A percentile compares a stretch with the other conserved stretches of the same genome.
These are phyloP conservation scores for Macrostomum lignano DNA, from an alignment of 1,140 invertebrate genomes.

Conservation along the genomic window DNA sequence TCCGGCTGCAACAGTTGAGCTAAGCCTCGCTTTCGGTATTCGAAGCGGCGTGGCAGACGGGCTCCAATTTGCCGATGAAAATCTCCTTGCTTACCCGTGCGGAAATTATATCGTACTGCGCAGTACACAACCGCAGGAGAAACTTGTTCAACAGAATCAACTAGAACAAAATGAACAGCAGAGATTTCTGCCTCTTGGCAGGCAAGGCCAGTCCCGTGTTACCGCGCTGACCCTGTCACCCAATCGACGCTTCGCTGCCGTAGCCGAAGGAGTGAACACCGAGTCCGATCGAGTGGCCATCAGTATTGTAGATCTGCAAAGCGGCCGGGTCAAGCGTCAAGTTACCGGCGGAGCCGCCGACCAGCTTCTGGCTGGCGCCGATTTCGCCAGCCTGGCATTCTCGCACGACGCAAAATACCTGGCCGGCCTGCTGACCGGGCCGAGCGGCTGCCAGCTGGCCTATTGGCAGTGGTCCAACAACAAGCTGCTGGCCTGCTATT, in stretches of 20 bases:
- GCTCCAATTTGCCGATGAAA: conserved; percentile 26
- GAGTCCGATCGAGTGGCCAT: conserved; percentile 26
- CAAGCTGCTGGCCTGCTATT: conserved; percentile 46
- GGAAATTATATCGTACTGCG: conserved; percentile 28
- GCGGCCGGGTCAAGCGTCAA: conserved; percentile 25
- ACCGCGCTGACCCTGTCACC: conserved; percentile 25
- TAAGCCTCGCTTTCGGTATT: conserved; percentile 24
- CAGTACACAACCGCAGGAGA: conserved; percentile 28
- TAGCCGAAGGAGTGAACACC: conserved; percentile 18
- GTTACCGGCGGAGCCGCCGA: conserved; percentile 22
- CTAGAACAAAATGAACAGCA: too few species aligned
- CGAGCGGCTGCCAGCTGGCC: conserved; percentile 47
- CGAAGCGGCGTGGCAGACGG: conserved; percentile 18
- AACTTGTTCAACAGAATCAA: too few species aligned
- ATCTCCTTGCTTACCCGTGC: conserved; percentile 24
- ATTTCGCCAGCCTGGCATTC: conserved; percentile 43
- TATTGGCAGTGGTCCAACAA: conserved; percentile 55
- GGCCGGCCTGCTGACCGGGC: conserved; percentile 42
- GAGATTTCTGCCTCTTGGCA: conserved; percentile 25
- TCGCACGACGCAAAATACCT: conserved; percentile 47
- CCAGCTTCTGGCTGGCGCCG: conserved; percentile 22
- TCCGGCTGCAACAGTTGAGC: too few species aligned
- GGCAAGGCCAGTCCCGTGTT: conserved; percentile 22
- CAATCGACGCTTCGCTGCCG: conserved; percentile 25
- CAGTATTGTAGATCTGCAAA: conserved; percentile 30